Conservation (phyloP, 2,888 invertebrate genomes). For the Meloe dianella region DNA sequence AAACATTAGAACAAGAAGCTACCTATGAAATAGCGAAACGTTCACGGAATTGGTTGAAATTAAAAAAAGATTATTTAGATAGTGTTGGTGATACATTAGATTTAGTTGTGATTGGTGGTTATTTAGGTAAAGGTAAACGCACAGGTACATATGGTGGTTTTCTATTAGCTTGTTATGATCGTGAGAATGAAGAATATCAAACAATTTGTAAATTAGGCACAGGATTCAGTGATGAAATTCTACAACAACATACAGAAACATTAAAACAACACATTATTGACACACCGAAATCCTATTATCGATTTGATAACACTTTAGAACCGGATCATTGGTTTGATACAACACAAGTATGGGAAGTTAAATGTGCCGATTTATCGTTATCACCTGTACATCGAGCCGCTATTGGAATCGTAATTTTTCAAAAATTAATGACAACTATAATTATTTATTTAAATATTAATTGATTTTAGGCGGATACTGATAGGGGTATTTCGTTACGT, state of each 20-base stretch:
- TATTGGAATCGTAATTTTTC: constrained; percentile 74
- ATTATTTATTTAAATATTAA: constrained; percentile 9
- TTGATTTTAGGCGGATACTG: constrained; percentile 73
- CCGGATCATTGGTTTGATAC: constrained; percentile 93
- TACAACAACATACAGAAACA: constrained; percentile 76
- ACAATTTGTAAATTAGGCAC: constrained; percentile 92
- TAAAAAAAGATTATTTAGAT: constrained; percentile 97
- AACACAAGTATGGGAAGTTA: constrained; percentile 78
- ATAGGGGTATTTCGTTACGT: constrained; percentile 91
- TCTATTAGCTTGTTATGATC: constrained; percentile 91
- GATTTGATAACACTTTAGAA: constrained; percentile 72
- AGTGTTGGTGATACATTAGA: constrained; percentile 97
- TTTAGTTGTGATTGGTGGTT: constrained; percentile 94
- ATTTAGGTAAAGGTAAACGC: constrained; percentile 89
- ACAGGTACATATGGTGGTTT: constrained; percentile 95
- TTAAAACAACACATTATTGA: constrained; percentile 79
- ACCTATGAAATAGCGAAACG: constrained; percentile 97
- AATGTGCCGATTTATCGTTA: constrained; percentile 91
- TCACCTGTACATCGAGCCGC: constrained; percentile 95
- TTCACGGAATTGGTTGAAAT: constrained; percentile 92
- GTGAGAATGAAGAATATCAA: constrained; percentile 89
- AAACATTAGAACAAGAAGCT: constrained; percentile 86
- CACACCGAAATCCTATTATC: constrained; percentile 79
- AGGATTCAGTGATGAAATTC: constrained; percentile 92
- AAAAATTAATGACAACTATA: constrained; percentile 14